Evolutionary conservation across 2,888 invertebrate genomes (phyloP).

Genomic region (Lampropteryx suffumata): DNA sequence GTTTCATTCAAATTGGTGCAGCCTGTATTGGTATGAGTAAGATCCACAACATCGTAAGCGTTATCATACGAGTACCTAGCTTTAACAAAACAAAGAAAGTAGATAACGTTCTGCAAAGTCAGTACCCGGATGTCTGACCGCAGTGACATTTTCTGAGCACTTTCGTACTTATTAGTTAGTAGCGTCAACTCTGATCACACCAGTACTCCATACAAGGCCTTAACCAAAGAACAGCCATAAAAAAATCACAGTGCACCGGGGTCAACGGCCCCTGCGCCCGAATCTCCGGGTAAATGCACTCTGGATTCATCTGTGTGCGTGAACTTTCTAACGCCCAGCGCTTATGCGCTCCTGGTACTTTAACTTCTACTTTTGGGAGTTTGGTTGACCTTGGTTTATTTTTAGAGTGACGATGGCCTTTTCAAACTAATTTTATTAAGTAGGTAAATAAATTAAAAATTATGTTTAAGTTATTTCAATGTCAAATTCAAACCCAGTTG

Average conservation of each 20-base stretch:
- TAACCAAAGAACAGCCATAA: constrained; percentile 49
- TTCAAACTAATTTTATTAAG: not conserved
- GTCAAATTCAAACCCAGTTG: no score
- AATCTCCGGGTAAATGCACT: constrained; percentile 65
- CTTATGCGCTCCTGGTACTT: constrained; percentile 37
- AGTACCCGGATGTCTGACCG: no score
- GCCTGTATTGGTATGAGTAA: no score
- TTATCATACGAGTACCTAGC: no score
- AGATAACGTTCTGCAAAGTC: no score
- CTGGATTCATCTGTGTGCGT: constrained; percentile 38
- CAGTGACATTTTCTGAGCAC: no score
- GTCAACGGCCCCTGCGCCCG: constrained; percentile 55
- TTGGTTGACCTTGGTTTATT: constrained; percentile 32
- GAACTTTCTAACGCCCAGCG: constrained; percentile 37
- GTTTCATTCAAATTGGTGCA: no score
- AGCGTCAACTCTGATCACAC: no score
- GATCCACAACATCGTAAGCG: no score
- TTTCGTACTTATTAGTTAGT: no score
- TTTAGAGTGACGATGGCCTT: constrained; percentile 4
- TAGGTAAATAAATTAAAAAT: not conserved
- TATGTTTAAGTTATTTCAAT: no score
- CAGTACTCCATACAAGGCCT: constrained; percentile 34
- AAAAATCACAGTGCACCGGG: constrained; percentile 61
- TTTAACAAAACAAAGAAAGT: no score
- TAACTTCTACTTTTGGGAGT: constrained; percentile 30